A percentile compares a stretch with the other conserved stretches of the same genome.
These are phyloP conservation scores for Caradrina clavipalpis DNA, from an alignment of 2,888 invertebrate species.

Conservation along the genomic window DNA sequence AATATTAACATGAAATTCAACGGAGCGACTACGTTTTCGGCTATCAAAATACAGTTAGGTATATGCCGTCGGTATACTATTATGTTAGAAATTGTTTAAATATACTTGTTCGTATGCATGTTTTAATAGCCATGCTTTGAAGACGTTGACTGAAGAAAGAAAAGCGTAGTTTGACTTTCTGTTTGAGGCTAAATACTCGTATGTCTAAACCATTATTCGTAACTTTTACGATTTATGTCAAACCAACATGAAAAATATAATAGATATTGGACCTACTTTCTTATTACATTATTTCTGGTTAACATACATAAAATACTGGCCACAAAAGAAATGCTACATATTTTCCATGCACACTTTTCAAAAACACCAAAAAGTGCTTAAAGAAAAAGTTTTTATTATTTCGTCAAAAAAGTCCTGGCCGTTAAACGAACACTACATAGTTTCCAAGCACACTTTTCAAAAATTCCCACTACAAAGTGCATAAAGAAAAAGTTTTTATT, in stretches of 20 bases:
- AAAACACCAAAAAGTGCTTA: no score
- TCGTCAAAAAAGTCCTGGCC: conserved; percentile 69
- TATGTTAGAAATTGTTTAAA: conserved; percentile 20
- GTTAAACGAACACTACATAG: background rate
- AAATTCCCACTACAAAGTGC: background rate
- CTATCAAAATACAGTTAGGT: conserved; percentile 43
- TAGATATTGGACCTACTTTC: no score
- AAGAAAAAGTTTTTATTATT: background rate
- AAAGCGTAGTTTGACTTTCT: background rate
- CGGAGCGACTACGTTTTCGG: conserved; percentile 22
- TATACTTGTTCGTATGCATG: background rate
- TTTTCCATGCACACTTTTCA: background rate
- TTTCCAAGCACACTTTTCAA: background rate
- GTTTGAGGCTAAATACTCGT: background rate
- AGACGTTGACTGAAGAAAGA: background rate
- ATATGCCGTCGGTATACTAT: background rate
- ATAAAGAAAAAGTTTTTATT: background rate
- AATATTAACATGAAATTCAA: conserved; percentile 40
- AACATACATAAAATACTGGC: background rate
- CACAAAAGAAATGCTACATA: background rate
- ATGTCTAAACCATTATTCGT: background rate
- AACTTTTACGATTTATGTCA: background rate
- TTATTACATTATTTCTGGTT: no score
- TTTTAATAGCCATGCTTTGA: conserved; percentile 17
- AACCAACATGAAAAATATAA: no score